These are phyloP conservation scores for Gopherus evgoodei DNA, from an alignment of 2,113 vertebrate genomes.

Conservation along the genomic window DNA sequence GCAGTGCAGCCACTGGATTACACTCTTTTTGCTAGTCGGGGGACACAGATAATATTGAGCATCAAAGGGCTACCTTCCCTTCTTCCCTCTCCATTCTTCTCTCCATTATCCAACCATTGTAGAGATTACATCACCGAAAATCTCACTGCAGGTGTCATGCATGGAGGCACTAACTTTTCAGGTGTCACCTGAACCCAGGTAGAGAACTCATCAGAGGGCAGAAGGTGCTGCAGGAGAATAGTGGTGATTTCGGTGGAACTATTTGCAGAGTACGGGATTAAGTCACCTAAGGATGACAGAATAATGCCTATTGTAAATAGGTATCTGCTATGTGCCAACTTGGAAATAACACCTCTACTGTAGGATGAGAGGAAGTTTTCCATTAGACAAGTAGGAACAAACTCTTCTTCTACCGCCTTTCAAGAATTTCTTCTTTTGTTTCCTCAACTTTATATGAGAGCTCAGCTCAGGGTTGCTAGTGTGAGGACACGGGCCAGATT, in stretches of 20 bases:
- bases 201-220: background rate
- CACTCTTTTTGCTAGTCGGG: background rate
- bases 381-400: background rate
- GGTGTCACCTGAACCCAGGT: background rate
- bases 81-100: background rate
- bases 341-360: background rate
- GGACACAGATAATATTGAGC: background rate
- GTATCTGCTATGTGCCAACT: background rate
- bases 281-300: background rate
- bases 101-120: background rate
- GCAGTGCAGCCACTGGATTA: background rate
- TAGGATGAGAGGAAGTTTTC: background rate
- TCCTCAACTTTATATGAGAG: background rate
- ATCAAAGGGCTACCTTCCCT: background rate
- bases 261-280: background rate
- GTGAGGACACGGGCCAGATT: background rate
- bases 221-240: background rate
- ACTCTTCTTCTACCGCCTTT: fast-evolving
- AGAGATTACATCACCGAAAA: background rate
- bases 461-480: background rate
- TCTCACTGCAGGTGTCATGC: background rate
- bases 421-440: background rate
- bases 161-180: background rate
- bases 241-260: background rate
- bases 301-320: fast-evolving